These are phyloP conservation scores for Holocentrus rufus DNA, from an alignment of 2,797 vertebrate species.

Conservation along the genomic window DNA sequence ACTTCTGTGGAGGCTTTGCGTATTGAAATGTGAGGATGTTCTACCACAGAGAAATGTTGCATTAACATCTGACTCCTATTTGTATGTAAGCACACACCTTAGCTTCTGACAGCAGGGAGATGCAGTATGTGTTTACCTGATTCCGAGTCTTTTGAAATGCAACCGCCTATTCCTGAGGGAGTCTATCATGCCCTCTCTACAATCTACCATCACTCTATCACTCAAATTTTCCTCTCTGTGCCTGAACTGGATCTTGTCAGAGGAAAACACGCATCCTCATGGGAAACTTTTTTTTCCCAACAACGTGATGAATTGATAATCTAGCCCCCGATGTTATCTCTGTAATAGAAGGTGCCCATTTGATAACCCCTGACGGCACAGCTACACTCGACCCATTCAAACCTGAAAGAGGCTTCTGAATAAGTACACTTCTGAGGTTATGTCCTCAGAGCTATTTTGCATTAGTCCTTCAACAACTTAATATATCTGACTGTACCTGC, in stretches of 20 bases:
- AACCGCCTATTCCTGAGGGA: slow-evolving; percentile 18
- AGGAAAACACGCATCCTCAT: slow-evolving; percentile 16
- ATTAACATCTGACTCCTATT: not conserved
- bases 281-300: slow-evolving; percentile 22
- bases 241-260: slow-evolving; percentile 19
- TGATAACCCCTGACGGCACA: slow-evolving; percentile 29
- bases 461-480: slow-evolving; percentile 45
- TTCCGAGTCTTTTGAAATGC: slow-evolving; percentile 1
- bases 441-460: slow-evolving; percentile 48
- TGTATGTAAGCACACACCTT: not conserved
- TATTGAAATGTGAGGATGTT: slow-evolving; percentile 1
- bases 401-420: slow-evolving; percentile 19
- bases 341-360: slow-evolving; percentile 43
- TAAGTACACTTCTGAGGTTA: slow-evolving; percentile 13
- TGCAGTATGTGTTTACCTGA: slow-evolving; percentile 1
- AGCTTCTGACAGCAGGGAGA: not conserved
- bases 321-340: slow-evolving; percentile 29
- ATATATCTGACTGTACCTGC: slow-evolving; percentile 30
- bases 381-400: slow-evolving; percentile 32
- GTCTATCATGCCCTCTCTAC: slow-evolving; percentile 1
- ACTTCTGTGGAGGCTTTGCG: not conserved
- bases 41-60: not conserved
- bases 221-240: too few relatives aligned
- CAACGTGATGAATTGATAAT: slow-evolving; percentile 47
- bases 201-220: too few relatives aligned